Conservation (phyloP, 2,888 invertebrate genomes). For the Himalopsyche kuldschensis region DNA sequence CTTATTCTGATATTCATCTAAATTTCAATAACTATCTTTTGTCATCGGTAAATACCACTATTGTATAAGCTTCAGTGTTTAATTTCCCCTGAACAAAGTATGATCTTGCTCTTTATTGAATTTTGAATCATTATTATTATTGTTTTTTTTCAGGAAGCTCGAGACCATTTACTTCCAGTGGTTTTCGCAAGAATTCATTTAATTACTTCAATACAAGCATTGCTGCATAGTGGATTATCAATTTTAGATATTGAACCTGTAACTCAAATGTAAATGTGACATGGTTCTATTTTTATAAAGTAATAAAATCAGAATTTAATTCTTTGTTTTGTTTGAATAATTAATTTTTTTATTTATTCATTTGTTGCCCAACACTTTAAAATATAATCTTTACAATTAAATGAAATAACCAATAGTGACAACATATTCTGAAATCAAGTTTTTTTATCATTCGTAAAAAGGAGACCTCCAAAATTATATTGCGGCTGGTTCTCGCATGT, state of each 20-base stretch:
- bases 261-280: constrained; percentile 63
- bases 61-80: too few species aligned
- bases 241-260: constrained; percentile 71
- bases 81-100: too few species aligned
- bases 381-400: too few species aligned
- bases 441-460: too few species aligned
- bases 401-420: too few species aligned
- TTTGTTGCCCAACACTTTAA: too few species aligned
- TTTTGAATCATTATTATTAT: neutral
- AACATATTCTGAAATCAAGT: too few species aligned
- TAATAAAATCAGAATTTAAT: neutral
- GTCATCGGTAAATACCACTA: neutral
- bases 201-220: constrained; percentile 64
- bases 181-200: constrained; percentile 72
- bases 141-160: constrained; percentile 64
- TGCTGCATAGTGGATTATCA: constrained; percentile 64
- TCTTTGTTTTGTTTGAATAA: too few species aligned
- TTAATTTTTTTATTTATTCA: too few species aligned
- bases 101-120: too few species aligned
- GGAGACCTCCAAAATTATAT: too few species aligned
- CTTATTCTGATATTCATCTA: neutral
- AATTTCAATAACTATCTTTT: constrained; percentile 12
- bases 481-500: too few species aligned
- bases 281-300: neutral
- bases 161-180: constrained; percentile 66